phyloP scores from a whole-genome alignment of 2,797 vertebrate genomes.

The Microctenopoma steveboyesi region DNA sequence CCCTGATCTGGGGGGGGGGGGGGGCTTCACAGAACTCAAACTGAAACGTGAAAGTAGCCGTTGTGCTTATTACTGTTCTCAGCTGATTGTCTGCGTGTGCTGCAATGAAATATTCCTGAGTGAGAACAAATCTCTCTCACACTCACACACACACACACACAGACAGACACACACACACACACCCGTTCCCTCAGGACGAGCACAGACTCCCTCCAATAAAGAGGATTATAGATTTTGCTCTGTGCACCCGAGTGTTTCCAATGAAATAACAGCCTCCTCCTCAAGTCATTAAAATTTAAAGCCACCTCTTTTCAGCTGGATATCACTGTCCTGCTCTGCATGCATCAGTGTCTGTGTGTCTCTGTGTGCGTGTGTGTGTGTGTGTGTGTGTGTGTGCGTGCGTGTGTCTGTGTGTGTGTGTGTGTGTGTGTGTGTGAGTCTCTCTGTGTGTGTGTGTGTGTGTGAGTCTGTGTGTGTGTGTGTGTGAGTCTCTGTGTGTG shows the following conservation, averaged over 20 bases:
- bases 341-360: constrained; percentile 62
- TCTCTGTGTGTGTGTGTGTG: too few relatives aligned
- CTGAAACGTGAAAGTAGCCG: constrained; percentile 62
- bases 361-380: background rate
- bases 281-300: constrained; percentile 82
- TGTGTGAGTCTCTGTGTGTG: too few relatives aligned
- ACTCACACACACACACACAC: constrained; percentile 19
- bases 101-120: constrained; percentile 50
- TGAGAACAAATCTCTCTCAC: constrained; percentile 67
- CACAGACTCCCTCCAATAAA: constrained; percentile 77
- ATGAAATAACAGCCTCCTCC: constrained; percentile 78
- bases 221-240: constrained; percentile 82
- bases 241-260: constrained; percentile 79
- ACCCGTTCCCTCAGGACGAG: constrained; percentile 60
- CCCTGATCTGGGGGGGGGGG: too few relatives aligned
- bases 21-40: constrained; percentile 31
- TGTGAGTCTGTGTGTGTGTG: too few relatives aligned
- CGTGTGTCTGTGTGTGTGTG: too few relatives aligned
- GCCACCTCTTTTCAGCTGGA: constrained; percentile 62
- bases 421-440: too few relatives aligned
- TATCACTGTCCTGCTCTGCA: constrained; percentile 73
- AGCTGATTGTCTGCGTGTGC: constrained; percentile 61
- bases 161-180: constrained; percentile 18
- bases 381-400: constrained; percentile 19
- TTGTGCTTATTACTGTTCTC: constrained; percentile 40